A percentile compares a stretch with the other conserved stretches of the same genome.
These are phyloP conservation scores for Halictus rubicundus DNA, from an alignment of 1,140 invertebrate species.

Conservation along the genomic window DNA sequence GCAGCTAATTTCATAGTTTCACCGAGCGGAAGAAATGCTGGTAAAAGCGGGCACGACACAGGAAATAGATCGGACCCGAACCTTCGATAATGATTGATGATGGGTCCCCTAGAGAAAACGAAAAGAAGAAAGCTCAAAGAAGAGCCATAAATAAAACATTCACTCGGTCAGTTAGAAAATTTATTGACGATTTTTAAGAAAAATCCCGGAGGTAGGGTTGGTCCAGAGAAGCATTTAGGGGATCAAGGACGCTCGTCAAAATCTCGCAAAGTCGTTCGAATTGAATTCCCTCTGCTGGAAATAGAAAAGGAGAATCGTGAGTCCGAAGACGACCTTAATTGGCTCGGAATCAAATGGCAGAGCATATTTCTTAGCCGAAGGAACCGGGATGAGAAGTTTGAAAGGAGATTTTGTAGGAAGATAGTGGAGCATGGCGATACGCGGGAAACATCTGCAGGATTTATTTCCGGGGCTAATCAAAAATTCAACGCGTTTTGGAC, in stretches of 20 bases:
- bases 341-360: background rate
- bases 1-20: conserved; percentile 13
- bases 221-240: too few species aligned
- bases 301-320: background rate
- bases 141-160: too few species aligned
- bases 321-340: background rate
- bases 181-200: too few species aligned
- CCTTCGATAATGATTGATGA: too few species aligned
- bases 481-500: background rate
- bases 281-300: background rate
- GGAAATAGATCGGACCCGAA: background rate
- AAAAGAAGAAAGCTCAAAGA: too few species aligned
- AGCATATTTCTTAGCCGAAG: background rate
- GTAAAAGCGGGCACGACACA: background rate
- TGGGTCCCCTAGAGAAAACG: too few species aligned
- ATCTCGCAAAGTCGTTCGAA: background rate
- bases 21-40: conserved; percentile 12
- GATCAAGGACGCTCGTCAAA: too few species aligned
- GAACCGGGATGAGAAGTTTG: background rate
- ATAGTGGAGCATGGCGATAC: background rate
- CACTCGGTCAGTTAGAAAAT: too few species aligned
- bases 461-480: background rate
- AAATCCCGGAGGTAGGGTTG: too few species aligned
- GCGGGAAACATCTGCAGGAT: background rate
- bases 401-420: background rate